phyloP scores from a whole-genome alignment of 1,140 invertebrate genomes.

The Lucilia sericata region DNA sequence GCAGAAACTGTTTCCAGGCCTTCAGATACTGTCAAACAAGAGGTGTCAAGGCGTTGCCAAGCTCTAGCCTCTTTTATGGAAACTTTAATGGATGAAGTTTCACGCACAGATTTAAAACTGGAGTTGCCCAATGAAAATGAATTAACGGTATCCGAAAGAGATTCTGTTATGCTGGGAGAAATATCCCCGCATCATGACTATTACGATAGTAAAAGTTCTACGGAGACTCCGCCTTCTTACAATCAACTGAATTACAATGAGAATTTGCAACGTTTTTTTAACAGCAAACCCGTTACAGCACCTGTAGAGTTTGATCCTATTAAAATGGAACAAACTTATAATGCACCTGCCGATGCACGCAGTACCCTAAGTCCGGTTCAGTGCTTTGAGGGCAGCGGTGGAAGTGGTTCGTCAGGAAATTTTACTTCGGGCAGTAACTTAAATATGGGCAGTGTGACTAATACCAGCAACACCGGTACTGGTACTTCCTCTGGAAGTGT shows the following conservation, averaged over 20 bases:
- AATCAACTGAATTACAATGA: conserved; percentile 90
- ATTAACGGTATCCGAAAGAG: conserved; percentile 75
- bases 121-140: conserved; percentile 72
- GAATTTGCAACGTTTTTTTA: conserved; percentile 87
- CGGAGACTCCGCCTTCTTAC: conserved; percentile 85
- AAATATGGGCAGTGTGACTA: conserved; percentile 68
- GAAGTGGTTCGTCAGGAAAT: conserved; percentile 73
- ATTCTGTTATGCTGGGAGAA: conserved; percentile 85
- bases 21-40: conserved; percentile 72
- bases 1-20: conserved; percentile 76
- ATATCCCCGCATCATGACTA: conserved; percentile 88
- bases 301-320: conserved; percentile 65
- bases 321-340: conserved; percentile 63
- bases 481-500: conserved; percentile 65
- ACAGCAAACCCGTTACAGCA: conserved; percentile 79
- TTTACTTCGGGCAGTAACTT: conserved; percentile 70
- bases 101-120: conserved; percentile 70
- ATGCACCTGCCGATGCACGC: conserved; percentile 53
- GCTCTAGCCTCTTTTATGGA: conserved; percentile 82
- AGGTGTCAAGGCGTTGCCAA: conserved; percentile 77
- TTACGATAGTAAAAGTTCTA: conserved; percentile 84
- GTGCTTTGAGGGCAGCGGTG: conserved; percentile 69
- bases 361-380: conserved; percentile 59
- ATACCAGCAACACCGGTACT: conserved; percentile 60
- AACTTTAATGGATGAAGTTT: conserved; percentile 76